Conservation (phyloP, 23 tunicate species). For the Corella eumyota region DNA sequence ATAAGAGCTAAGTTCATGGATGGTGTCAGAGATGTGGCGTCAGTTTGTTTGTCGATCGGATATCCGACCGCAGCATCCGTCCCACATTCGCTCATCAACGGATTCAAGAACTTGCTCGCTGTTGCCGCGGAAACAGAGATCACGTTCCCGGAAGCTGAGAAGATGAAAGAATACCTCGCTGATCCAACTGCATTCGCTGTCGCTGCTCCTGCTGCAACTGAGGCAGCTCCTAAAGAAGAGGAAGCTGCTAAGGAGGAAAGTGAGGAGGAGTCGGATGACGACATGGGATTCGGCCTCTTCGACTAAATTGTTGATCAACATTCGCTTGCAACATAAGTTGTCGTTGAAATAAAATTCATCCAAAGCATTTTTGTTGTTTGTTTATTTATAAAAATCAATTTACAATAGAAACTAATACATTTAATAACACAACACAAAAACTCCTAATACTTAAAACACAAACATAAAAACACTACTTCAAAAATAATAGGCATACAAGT, state of each 20-base stretch:
- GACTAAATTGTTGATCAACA: too few species aligned
- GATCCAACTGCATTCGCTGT: conserved; percentile 96
- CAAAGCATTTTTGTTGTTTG: too few species aligned
- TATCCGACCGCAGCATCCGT: conserved; percentile 99
- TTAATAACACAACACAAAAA: too few species aligned
- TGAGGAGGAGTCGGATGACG: conserved; percentile 96
- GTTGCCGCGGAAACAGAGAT: conserved; percentile 99
- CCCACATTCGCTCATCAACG: conserved; percentile 98
- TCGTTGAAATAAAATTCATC: too few species aligned
- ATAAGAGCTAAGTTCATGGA: conserved; percentile 64
- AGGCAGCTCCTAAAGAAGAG: conserved; percentile 40
- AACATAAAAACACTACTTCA: too few species aligned
- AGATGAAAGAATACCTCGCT: conserved; percentile 97
- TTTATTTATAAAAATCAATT: too few species aligned
- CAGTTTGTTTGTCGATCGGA: conserved; percentile 84
- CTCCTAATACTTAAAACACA: too few species aligned
- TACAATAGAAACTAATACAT: too few species aligned
- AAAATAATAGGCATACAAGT: too few species aligned
- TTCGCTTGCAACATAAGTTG: too few species aligned
- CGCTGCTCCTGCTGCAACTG: conserved; percentile 69
- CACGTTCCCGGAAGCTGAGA: conserved; percentile 94
- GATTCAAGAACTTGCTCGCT: conserved; percentile 97
- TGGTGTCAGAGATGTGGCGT: conserved; percentile 75
- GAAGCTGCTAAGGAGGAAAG: conserved; percentile 48
- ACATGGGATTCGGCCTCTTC: conserved; percentile 96